Percentiles rank a stretch among this genome's conserved stretches.
Evolutionary conservation across 2,113 vertebrate genomes (phyloP).

Genomic region (Thomomys bottae): DNA sequence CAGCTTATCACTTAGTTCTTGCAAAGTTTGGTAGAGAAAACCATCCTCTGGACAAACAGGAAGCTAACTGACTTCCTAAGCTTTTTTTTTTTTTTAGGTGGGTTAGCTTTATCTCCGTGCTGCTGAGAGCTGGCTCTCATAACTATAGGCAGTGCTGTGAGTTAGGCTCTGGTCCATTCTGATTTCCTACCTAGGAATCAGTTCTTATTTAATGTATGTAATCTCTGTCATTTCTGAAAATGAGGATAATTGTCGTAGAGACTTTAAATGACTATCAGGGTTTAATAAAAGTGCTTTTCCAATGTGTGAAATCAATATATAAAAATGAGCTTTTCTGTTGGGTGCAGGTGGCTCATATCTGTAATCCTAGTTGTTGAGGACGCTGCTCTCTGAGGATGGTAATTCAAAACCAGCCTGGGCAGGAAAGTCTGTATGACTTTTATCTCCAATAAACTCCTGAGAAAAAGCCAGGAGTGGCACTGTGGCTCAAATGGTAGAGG

Average conservation of each 20-base stretch:
- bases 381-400: too few relatives aligned
- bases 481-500: too few relatives aligned
- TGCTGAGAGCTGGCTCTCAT: neutral
- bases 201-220: neutral
- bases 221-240: constrained; percentile 9
- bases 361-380: too few relatives aligned
- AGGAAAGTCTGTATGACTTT: too few relatives aligned
- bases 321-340: too few relatives aligned
- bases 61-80: neutral
- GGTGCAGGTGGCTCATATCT: too few relatives aligned
- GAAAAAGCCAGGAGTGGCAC: too few relatives aligned
- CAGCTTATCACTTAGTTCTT: neutral
- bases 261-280: neutral
- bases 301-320: neutral
- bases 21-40: neutral
- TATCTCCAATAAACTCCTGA: too few relatives aligned
- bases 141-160: neutral
- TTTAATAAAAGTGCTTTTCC: neutral
- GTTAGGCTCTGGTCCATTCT: constrained; percentile 24
- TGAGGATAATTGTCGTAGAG: neutral
- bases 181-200: neutral
- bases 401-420: too few relatives aligned
- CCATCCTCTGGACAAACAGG: neutral
- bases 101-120: neutral
- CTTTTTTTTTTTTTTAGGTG: neutral